These are phyloP conservation scores for Yoshiicerus persimilis DNA, from an alignment of 1,140 invertebrate genomes.

Conservation along the genomic window DNA sequence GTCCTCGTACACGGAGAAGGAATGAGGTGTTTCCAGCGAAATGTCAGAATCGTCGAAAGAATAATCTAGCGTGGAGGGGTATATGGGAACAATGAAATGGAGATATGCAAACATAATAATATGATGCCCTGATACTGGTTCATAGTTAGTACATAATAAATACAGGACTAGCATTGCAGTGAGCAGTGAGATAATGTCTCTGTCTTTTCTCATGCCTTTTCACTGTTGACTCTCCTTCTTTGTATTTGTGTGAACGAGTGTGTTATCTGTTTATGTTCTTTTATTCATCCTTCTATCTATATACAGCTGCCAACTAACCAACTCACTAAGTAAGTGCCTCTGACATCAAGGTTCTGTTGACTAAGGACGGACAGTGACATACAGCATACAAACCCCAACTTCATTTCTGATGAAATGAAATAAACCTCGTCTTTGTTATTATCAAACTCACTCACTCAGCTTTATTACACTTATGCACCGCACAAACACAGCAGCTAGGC, in stretches of 20 bases:
- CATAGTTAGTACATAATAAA: background rate
- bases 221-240: background rate
- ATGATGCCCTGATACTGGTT: background rate
- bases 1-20: background rate
- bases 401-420: background rate
- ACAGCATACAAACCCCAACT: background rate
- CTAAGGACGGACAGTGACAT: background rate
- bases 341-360: background rate
- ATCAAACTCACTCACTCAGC: background rate
- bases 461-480: background rate
- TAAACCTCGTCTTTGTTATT: background rate
- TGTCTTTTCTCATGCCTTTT: background rate
- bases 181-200: background rate
- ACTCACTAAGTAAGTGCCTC: background rate
- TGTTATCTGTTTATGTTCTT: background rate
- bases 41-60: background rate
- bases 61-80: background rate
- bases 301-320: background rate
- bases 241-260: background rate
- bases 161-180: background rate
- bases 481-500: background rate
- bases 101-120: background rate
- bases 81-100: background rate
- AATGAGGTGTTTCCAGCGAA: background rate
- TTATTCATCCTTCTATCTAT: background rate